phyloP scores from a whole-genome alignment of 1,140 invertebrate genomes.

The Drosophila orena region DNA sequence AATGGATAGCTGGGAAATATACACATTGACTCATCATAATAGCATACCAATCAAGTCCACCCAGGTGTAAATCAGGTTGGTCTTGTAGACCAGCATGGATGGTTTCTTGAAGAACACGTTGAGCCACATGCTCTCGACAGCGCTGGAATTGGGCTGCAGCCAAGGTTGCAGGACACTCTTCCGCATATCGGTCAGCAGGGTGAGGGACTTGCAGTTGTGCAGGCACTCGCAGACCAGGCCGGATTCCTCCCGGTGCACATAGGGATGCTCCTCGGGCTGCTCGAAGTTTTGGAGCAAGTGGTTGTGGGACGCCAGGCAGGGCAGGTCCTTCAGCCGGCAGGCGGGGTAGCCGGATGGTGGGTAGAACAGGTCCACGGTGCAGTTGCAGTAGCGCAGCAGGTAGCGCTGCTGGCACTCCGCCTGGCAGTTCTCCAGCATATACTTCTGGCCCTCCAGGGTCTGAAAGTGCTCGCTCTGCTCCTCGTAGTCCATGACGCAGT shows the following conservation, averaged over 20 bases:
- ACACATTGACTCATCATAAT: too few relatives aligned
- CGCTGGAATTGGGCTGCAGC: conserved; percentile 1
- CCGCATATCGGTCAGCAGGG: conserved; percentile 50
- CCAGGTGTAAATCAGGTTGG: conserved; percentile 74
- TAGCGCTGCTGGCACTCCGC: conserved; percentile 69
- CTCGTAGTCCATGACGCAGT: conserved; percentile 61
- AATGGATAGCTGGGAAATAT: conserved; percentile 27
- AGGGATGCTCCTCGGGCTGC: conserved; percentile 49
- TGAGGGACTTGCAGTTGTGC: conserved; percentile 70
- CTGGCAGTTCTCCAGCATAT: conserved; percentile 76
- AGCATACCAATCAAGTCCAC: conserved; percentile 65
- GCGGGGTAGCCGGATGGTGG: conserved; percentile 57
- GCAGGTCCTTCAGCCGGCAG: conserved; percentile 61
- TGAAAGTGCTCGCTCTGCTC: conserved; percentile 50
- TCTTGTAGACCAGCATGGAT: conserved; percentile 61
- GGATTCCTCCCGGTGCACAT: conserved; percentile 16
- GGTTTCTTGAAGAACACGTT: conserved; percentile 50
- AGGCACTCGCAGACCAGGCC: conserved; percentile 71
- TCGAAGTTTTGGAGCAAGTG: conserved; percentile 46
- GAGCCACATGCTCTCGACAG: conserved; percentile 20
- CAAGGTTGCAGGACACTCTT: conserved; percentile 25
- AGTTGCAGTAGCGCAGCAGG: conserved; percentile 69
- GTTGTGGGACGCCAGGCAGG: conserved; percentile 65
- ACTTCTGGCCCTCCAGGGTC: conserved; percentile 51
- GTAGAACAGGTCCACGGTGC: conserved; percentile 74